Evolutionary conservation across 2,888 invertebrate genomes (phyloP).

Genomic region (Julus scandinavius): DNA sequence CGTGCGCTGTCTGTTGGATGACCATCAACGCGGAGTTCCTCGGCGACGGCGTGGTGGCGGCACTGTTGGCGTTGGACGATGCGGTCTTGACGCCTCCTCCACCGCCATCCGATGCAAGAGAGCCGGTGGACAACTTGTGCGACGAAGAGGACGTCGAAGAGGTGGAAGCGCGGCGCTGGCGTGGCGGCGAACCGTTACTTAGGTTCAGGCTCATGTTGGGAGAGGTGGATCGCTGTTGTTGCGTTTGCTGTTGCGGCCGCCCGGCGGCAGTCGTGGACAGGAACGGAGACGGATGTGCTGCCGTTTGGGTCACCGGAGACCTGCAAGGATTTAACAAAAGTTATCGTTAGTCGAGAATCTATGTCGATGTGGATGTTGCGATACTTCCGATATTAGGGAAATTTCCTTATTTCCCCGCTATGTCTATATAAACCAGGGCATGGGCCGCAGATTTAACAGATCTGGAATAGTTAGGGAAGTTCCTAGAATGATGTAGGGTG

Average conservation of each 20-base stretch:
- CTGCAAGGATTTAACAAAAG: background rate
- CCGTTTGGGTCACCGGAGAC: background rate
- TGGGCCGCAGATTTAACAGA: too few relatives aligned
- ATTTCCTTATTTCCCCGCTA: too few relatives aligned
- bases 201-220: background rate
- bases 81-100: too few relatives aligned
- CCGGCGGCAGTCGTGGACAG: background rate
- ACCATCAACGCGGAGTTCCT: background rate
- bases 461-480: too few relatives aligned
- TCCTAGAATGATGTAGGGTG: too few relatives aligned
- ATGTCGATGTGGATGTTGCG: too few relatives aligned
- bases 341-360: too few relatives aligned
- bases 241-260: background rate
- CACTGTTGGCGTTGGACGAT: background rate
- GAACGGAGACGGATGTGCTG: background rate
- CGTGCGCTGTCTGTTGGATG: too few relatives aligned
- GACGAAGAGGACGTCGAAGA: background rate
- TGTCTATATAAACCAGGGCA: too few relatives aligned
- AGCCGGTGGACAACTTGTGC: background rate
- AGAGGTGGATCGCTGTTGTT: background rate
- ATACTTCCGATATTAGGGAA: too few relatives aligned
- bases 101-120: background rate
- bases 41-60: background rate
- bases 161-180: background rate
- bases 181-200: background rate